Evolutionary conservation across 92 coral and sea anemone genomes (phyloP).

Genomic region (Muricea muricata): DNA sequence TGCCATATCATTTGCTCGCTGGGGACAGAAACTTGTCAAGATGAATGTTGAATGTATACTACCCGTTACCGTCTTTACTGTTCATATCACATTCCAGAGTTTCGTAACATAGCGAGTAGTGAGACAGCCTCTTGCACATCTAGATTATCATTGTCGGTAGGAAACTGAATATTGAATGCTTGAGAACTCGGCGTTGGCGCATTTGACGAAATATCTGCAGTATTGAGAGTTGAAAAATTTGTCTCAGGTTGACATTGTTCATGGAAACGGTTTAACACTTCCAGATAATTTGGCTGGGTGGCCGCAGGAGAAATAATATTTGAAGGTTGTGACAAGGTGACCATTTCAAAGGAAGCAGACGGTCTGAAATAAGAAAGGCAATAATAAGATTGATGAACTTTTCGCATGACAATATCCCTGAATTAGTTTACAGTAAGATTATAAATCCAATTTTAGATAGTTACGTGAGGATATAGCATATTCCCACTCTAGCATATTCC

Average conservation of each 20-base stretch:
- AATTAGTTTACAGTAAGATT: too few relatives aligned
- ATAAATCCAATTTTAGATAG: too few relatives aligned
- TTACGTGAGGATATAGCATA: too few relatives aligned
- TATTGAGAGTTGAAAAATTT: background rate
- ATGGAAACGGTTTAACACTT: conserved; percentile 2
- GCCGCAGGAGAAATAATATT: conserved; percentile 4
- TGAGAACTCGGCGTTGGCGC: background rate
- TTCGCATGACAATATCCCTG: too few relatives aligned
- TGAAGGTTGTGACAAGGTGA: background rate
- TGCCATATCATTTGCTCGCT: too few relatives aligned
- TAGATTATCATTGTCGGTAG: conserved; percentile 1
- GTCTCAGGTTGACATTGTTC: background rate
- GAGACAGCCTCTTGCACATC: conserved; percentile 46
- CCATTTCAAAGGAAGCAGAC: background rate
- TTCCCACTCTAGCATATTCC: too few relatives aligned
- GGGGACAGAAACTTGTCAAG: too few relatives aligned
- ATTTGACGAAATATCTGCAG: background rate
- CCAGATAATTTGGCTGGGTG: conserved; percentile 3
- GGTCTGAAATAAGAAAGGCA: background rate
- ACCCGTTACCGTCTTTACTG: too few relatives aligned
- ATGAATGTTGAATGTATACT: background rate
- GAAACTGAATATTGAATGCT: background rate
- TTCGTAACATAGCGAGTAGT: conserved; percentile 16
- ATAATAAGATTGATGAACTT: too few relatives aligned
- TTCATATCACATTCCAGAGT: conserved; percentile 26